Percentiles rank a stretch among this genome's conserved stretches.
Evolutionary conservation across 1,140 invertebrate species (phyloP).

Genomic region (Heliconius melpomene): DNA sequence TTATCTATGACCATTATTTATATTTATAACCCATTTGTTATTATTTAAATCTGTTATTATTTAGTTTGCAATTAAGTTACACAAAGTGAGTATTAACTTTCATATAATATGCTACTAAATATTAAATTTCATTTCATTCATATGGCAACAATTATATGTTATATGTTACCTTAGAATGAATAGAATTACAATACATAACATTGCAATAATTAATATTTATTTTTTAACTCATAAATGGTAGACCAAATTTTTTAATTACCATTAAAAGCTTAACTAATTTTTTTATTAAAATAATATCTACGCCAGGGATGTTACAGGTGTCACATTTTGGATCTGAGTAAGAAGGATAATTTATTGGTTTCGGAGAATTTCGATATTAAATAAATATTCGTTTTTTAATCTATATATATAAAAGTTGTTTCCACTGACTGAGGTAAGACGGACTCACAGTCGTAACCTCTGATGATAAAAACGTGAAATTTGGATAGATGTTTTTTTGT

Average conservation of each 20-base stretch:
- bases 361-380: too few species aligned
- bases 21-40: constrained; percentile 18
- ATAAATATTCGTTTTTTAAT: too few species aligned
- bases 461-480: too few species aligned
- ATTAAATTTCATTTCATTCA: background rate
- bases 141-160: background rate
- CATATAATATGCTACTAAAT: background rate
- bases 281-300: background rate
- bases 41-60: constrained; percentile 11
- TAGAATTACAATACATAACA: constrained; percentile 1
- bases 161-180: background rate
- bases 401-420: too few species aligned
- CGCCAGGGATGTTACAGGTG: background rate
- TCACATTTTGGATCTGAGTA: too few species aligned
- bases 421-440: too few species aligned
- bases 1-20: background rate
- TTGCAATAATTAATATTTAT: background rate
- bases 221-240: background rate
- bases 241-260: constrained; percentile 16
- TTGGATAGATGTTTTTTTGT: too few species aligned
- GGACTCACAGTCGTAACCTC: too few species aligned
- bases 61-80: constrained; percentile 24
- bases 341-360: too few species aligned
- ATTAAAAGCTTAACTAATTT: background rate
- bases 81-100: background rate